A percentile compares a stretch with the other conserved stretches of the same genome.
Evolutionary conservation across 2,888 invertebrate species (phyloP).

Genomic region (Diadegma fenestrale): DNA sequence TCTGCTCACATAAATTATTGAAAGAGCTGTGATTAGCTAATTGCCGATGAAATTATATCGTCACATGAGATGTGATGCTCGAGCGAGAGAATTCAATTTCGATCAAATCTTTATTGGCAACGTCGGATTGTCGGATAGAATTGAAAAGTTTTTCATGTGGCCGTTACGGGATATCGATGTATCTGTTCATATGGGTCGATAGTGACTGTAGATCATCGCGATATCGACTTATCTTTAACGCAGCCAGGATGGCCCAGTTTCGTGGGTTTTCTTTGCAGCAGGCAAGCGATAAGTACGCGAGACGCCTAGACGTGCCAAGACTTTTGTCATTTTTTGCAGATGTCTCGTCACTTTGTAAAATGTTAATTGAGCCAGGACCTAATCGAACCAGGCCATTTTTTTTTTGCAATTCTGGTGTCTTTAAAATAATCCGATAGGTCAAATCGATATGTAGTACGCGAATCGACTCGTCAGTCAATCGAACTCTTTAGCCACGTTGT

Average conservation of each 20-base stretch:
- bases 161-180: neutral
- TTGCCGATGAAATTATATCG: neutral
- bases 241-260: conserved; percentile 59
- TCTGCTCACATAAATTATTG: neutral
- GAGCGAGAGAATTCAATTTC: neutral
- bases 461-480: neutral
- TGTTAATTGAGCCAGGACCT: neutral
- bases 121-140: neutral
- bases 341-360: neutral
- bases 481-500: neutral
- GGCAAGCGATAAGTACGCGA: conserved; percentile 11
- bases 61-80: neutral
- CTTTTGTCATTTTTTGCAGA: neutral
- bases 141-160: neutral
- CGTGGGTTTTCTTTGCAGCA: conserved; percentile 4
- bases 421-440: neutral
- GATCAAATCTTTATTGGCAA: neutral
- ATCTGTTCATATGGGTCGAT: conserved; percentile 25
- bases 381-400: neutral
- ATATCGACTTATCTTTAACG: conserved; percentile 63
- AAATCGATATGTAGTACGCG: neutral
- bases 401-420: neutral
- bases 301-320: neutral
- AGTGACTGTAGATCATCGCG: conserved; percentile 58
- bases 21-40: neutral